phyloP scores from a whole-genome alignment of 2,113 vertebrate genomes.

The Pyrgilauda ruficollis region DNA sequence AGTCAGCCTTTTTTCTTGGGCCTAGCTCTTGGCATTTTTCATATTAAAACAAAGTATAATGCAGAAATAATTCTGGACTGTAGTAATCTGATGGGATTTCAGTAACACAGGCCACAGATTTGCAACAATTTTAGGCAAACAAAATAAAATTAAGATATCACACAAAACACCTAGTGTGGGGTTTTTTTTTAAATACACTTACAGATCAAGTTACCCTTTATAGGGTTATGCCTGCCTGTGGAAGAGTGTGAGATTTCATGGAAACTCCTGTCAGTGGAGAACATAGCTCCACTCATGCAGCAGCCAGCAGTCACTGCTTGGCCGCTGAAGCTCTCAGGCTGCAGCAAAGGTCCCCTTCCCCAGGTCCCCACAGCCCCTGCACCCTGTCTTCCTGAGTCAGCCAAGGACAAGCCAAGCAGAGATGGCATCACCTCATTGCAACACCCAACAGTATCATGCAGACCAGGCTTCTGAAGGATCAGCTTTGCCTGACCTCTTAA shows the following conservation, averaged over 20 bases:
- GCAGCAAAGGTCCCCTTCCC: neutral
- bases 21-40: slow-evolving; percentile 51
- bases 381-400: neutral
- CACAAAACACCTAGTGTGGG: neutral
- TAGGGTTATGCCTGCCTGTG: neutral
- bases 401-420: neutral
- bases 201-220: neutral
- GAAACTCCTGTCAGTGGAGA: neutral
- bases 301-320: neutral
- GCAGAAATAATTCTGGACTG: slow-evolving; percentile 33
- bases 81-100: slow-evolving; percentile 8
- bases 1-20: slow-evolving; percentile 55
- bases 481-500: slow-evolving; percentile 44
- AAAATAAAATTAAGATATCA: neutral
- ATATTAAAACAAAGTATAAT: slow-evolving; percentile 54
- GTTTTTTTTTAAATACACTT: neutral
- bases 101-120: neutral
- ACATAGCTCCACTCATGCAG: neutral
- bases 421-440: neutral
- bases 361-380: neutral
- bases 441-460: neutral
- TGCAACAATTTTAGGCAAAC: neutral
- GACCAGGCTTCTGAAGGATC: slow-evolving; percentile 7
- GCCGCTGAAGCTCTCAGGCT: neutral
- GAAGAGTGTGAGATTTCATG: accelerated